Percentiles rank a stretch among this genome's conserved stretches.
phyloP scores from a whole-genome alignment of 2,888 invertebrate genomes.

The Nemurella pictetii region DNA sequence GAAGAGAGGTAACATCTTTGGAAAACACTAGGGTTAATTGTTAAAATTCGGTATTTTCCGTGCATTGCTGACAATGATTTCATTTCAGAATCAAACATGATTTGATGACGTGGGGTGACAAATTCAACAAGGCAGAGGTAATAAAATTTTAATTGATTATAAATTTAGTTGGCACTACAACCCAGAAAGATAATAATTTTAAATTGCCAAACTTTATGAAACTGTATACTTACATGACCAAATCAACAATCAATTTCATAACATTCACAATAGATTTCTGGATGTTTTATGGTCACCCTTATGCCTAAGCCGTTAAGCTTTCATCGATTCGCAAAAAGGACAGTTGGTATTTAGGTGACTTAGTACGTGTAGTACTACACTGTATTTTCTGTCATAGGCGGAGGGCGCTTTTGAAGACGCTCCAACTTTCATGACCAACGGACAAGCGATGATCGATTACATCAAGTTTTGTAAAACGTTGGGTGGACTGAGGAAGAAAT shows the following conservation, averaged over 20 bases:
- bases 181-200: too few species aligned
- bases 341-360: too few species aligned
- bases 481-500: constrained; percentile 59
- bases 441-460: constrained; percentile 64
- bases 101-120: constrained; percentile 67
- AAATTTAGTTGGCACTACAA: too few species aligned
- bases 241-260: too few species aligned
- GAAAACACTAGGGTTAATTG: constrained; percentile 31
- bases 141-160: too few species aligned
- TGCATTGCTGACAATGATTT: constrained; percentile 22
- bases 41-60: neutral
- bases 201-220: too few species aligned
- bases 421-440: constrained; percentile 56
- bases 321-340: too few species aligned
- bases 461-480: constrained; percentile 64
- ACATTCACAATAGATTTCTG: too few species aligned
- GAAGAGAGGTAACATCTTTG: constrained; percentile 58
- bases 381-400: constrained; percentile 39
- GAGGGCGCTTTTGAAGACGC: constrained; percentile 65
- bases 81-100: constrained; percentile 63
- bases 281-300: too few species aligned
- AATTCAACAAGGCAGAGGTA: constrained; percentile 65
- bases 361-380: neutral
- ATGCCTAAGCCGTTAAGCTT: too few species aligned
- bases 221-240: too few species aligned